A percentile compares a stretch with the other conserved stretches of the same genome.
phyloP scores from a whole-genome alignment of 2,113 vertebrate species.

The Sterna hirundo region DNA sequence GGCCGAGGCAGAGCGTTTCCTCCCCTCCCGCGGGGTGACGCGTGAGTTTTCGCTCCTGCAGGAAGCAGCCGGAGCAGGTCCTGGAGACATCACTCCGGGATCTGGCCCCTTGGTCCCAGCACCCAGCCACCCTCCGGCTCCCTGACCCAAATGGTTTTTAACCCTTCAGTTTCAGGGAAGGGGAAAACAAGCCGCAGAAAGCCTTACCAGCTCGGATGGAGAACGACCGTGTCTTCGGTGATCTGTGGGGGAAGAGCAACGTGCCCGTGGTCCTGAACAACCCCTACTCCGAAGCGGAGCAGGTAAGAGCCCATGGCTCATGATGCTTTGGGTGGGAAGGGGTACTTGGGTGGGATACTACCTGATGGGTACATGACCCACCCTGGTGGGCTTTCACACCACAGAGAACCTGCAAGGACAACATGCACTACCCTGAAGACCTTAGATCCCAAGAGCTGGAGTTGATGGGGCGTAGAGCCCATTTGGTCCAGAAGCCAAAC shows the following conservation, averaged over 20 bases:
- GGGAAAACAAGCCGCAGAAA: constrained; percentile 73
- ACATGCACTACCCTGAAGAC: rapidly evolving
- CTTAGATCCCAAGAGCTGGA: background rate
- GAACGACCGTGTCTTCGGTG: constrained; percentile 73
- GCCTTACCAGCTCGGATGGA: constrained; percentile 73
- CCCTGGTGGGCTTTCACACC: background rate
- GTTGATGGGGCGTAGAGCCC: background rate
- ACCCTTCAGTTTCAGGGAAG: constrained; percentile 78
- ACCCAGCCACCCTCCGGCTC: background rate
- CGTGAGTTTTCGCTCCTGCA: rapidly evolving
- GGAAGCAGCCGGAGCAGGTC: background rate
- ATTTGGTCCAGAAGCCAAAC: rapidly evolving
- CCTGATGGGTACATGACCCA: too few species aligned
- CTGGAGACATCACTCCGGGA: background rate
- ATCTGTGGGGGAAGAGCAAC: constrained; percentile 79
- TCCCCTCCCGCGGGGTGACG: background rate
- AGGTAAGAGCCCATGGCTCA: constrained; percentile 70
- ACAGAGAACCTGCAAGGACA: background rate
- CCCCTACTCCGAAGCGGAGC: constrained; percentile 77
- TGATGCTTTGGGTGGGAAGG: background rate
- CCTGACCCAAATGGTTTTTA: background rate
- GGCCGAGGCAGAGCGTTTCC: background rate
- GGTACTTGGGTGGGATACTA: too few species aligned
- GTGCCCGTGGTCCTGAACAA: constrained; percentile 79
- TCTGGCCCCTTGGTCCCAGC: background rate